Evolutionary conservation across 2,888 invertebrate species (phyloP).

Genomic region (Heliconius sara): DNA sequence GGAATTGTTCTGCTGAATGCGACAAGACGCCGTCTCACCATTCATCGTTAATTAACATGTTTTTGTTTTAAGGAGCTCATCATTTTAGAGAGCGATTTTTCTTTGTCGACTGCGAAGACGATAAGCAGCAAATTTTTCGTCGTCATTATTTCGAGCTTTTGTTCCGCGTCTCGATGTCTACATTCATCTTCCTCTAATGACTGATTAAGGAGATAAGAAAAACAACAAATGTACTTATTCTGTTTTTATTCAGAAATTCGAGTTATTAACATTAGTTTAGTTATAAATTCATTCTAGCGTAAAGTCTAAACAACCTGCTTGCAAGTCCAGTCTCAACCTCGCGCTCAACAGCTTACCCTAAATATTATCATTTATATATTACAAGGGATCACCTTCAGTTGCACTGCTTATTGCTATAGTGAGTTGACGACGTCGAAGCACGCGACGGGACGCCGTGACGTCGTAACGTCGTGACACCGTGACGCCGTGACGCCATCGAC

Average conservation of each 20-base stretch:
- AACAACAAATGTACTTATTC: constrained; percentile 56
- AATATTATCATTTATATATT: constrained; percentile 49
- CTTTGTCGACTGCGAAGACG: constrained; percentile 52
- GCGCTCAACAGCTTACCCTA: constrained; percentile 45
- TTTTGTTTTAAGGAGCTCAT: constrained; percentile 37
- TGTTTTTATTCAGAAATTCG: constrained; percentile 74
- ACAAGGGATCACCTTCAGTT: constrained; percentile 65
- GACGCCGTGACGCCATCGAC: neutral
- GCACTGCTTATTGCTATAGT: constrained; percentile 73
- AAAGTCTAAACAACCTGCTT: constrained; percentile 73
- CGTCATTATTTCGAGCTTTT: constrained; percentile 49
- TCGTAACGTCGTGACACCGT: too few relatives aligned
- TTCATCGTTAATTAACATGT: constrained; percentile 44
- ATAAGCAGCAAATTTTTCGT: constrained; percentile 49
- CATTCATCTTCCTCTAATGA: constrained; percentile 30
- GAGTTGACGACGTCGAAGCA: constrained; percentile 48
- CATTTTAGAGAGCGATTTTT: constrained; percentile 52
- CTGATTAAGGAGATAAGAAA: constrained; percentile 50
- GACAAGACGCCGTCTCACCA: constrained; percentile 13
- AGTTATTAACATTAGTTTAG: constrained; percentile 70
- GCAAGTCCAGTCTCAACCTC: constrained; percentile 65
- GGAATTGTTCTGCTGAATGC: constrained; percentile 13
- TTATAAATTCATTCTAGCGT: constrained; percentile 78
- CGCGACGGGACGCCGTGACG: neutral
- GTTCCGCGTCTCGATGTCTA: constrained; percentile 33